These are phyloP conservation scores for Vulpes lagopus DNA, from an alignment of 2,113 vertebrate genomes.

Conservation along the genomic window DNA sequence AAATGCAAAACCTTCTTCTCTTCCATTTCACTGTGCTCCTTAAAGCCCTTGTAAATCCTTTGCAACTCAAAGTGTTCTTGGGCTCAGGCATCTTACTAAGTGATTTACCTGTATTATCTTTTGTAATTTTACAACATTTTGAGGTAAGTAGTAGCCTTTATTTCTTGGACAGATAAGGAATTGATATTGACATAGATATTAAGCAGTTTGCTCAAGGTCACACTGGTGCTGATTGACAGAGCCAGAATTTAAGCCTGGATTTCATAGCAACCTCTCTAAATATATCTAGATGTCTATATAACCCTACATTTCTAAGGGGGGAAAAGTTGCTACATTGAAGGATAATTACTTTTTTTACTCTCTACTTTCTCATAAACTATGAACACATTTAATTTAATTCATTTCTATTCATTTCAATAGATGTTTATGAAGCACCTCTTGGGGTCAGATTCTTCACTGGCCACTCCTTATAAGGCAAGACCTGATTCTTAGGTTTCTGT, in stretches of 20 bases:
- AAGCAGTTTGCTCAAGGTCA: background rate
- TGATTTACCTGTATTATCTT: slow-evolving; percentile 29
- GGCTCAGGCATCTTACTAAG: background rate
- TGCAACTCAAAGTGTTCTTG: background rate
- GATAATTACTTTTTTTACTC: background rate
- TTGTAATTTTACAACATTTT: slow-evolving; percentile 11
- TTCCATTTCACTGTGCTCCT: background rate
- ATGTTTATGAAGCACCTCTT: slow-evolving; percentile 23
- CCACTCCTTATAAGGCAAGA: slow-evolving; percentile 3
- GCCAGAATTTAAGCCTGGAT: background rate
- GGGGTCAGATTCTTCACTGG: background rate
- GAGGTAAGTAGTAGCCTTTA: slow-evolving; percentile 9
- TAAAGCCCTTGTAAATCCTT: slow-evolving; percentile 10
- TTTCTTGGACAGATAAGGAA: background rate
- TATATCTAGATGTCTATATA: background rate
- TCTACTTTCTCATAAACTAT: background rate
- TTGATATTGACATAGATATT: background rate
- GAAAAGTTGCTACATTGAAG: background rate
- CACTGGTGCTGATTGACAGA: background rate
- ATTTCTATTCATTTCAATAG: background rate
- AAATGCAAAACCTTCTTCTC: background rate
- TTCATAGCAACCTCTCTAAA: slow-evolving; percentile 12
- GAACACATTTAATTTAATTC: slow-evolving; percentile 34
- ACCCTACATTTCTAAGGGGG: background rate
- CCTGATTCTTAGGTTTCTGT: background rate